These are phyloP conservation scores for Nemopilema nomurai DNA, from an alignment of 30 jellyfish, hydroid and myxozoan genomes.

Conservation along the genomic window DNA sequence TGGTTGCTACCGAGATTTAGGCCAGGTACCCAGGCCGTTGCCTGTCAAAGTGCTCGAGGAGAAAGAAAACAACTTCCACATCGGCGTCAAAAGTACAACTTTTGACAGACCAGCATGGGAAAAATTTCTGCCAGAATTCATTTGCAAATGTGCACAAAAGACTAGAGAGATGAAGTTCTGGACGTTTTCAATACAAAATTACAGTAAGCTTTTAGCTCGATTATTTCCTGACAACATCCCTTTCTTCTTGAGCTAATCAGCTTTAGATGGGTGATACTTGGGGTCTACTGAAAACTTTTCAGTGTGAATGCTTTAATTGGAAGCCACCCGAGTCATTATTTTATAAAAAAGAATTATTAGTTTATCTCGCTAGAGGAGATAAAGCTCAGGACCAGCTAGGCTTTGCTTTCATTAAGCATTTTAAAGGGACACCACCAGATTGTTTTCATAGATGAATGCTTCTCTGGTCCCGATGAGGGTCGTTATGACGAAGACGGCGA, in stretches of 20 bases:
- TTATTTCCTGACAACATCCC: too few species aligned
- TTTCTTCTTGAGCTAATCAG: not conserved
- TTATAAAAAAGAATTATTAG: too few species aligned
- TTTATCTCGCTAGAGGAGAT: too few species aligned
- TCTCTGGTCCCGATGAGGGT: constrained; percentile 98
- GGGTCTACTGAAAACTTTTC: too few species aligned
- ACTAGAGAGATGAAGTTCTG: constrained; percentile 72
- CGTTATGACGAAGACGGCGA: constrained; percentile 95
- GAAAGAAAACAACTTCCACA: constrained; percentile 53
- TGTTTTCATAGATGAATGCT: constrained; percentile 80
- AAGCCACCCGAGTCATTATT: too few species aligned
- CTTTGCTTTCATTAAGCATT: too few species aligned
- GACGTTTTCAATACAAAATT: constrained; percentile 86
- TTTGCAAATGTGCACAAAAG: constrained; percentile 90
- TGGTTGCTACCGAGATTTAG: constrained; percentile 79
- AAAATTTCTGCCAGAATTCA: constrained; percentile 77
- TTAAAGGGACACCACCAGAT: not conserved
- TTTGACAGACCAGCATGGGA: constrained; percentile 62
- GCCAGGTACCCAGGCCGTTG: constrained; percentile 49
- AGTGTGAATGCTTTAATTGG: too few species aligned
- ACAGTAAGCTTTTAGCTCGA: constrained; percentile 74
- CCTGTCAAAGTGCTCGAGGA: constrained; percentile 68
- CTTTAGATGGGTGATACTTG: too few species aligned
- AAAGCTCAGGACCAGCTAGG: too few species aligned
- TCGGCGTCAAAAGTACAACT: constrained; percentile 47